phyloP scores from a whole-genome alignment of 1,140 invertebrate genomes.

The Cephus cinctus region DNA sequence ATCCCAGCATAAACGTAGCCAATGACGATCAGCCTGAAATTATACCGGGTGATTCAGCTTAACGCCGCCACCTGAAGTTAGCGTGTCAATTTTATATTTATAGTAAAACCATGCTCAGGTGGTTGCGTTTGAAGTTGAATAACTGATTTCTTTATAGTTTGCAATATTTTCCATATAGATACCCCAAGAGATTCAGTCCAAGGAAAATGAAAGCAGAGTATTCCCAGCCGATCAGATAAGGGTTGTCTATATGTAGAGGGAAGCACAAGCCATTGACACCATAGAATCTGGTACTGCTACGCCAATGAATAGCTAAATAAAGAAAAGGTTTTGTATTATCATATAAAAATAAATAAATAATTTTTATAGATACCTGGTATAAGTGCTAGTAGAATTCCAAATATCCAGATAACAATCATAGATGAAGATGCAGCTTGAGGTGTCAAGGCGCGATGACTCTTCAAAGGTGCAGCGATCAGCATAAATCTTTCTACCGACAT shows the following conservation, averaged over 20 bases:
- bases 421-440: conserved; percentile 57
- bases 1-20: conserved; percentile 65
- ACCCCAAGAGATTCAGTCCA: conserved; percentile 65
- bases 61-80: too few species aligned
- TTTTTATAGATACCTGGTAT: conserved; percentile 59
- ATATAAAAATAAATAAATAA: neutral
- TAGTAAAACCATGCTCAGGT: too few species aligned
- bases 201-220: conserved; percentile 75
- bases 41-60: too few species aligned
- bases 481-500: conserved; percentile 77
- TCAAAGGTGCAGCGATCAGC: conserved; percentile 68
- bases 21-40: conserved; percentile 63
- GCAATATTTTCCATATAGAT: too few species aligned
- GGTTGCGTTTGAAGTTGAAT: neutral
- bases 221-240: conserved; percentile 70
- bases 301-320: conserved; percentile 61
- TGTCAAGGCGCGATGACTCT: conserved; percentile 59
- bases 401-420: conserved; percentile 64
- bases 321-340: neutral
- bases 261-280: conserved; percentile 73
- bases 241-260: conserved; percentile 72
- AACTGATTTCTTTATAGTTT: too few species aligned
- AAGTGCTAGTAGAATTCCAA: conserved; percentile 63
- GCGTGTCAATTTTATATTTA: too few species aligned
- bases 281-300: conserved; percentile 67